Evolutionary conservation across 2,888 invertebrate species (phyloP).

Genomic region (Andrena flavipes): DNA sequence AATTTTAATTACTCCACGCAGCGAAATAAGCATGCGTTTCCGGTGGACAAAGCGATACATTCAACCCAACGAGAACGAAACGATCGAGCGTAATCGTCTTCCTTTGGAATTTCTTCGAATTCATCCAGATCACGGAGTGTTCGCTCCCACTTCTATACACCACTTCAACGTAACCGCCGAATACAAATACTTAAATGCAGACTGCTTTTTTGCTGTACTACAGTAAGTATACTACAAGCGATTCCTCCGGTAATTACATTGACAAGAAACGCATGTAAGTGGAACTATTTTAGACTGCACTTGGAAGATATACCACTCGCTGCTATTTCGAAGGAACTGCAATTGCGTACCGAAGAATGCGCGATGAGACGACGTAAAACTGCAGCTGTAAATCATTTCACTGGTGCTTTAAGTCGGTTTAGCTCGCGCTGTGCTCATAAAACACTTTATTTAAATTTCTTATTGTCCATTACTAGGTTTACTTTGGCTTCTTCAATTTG

Average conservation of each 20-base stretch:
- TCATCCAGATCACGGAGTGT: slow-evolving; percentile 69
- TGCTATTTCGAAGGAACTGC: slow-evolving; percentile 72
- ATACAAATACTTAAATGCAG: slow-evolving; percentile 67
- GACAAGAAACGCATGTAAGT: too few species aligned
- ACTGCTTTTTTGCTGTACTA: slow-evolving; percentile 78
- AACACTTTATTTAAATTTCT: too few species aligned
- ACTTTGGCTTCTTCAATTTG: too few species aligned
- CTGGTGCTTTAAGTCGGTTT: neutral
- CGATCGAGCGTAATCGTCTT: slow-evolving; percentile 58
- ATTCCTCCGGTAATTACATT: too few species aligned
- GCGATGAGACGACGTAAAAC: slow-evolving; percentile 64
- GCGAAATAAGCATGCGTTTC: slow-evolving; percentile 73
- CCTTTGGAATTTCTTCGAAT: slow-evolving; percentile 74
- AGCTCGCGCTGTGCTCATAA: too few species aligned
- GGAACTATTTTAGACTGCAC: slow-evolving; percentile 76
- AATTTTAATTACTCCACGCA: slow-evolving; percentile 28
- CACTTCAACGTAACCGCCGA: slow-evolving; percentile 77
- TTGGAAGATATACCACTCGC: slow-evolving; percentile 81
- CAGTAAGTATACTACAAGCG: slow-evolving; percentile 70
- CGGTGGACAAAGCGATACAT: slow-evolving; percentile 76
- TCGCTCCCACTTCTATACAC: slow-evolving; percentile 75
- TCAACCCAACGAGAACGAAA: slow-evolving; percentile 1
- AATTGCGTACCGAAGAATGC: slow-evolving; percentile 64
- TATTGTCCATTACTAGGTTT: too few species aligned
- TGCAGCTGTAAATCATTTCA: slow-evolving; percentile 60